Base-by-base conservation (phyloP, 2,797 vertebrate genomes). In the Chiroxiphia lanceolata region DNA sequence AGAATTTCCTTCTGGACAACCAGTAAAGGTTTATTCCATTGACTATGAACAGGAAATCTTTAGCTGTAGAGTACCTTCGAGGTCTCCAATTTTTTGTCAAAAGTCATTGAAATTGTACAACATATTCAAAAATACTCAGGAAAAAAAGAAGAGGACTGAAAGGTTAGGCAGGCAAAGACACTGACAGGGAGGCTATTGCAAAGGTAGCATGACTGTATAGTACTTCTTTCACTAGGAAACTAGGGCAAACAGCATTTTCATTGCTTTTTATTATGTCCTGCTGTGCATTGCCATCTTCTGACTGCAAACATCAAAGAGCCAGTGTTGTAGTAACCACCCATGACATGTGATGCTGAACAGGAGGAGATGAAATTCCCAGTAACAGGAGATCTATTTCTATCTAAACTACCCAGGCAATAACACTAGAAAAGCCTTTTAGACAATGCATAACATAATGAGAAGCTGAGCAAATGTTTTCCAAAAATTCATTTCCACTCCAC, bases 261-360 rank as follows among this genome's bases (percentile, higher is more conserved):
- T 78, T 82, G 88, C 67, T 93, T 93, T 93, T 92, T 77, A 74
- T 89, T 89, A 34, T 50, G 60, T 89, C 90, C 93, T 94, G 92
- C 96, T 94, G 88, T 84, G 92, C 74, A 10, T 61, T 87, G 59
- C 86, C 88, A 82, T 84, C 83, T 93, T 92, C 77, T 63, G 48
- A n/a, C 81, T 90, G 86, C 40, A 76, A 90, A 95, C 81, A 93
- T 94, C 86, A 94, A 93, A 94, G 88, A 86, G 31, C 31, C 27
- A 44, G 80, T 78, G 69, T 77, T 77, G 86, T 76, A 74, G 83
- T 79, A 95, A 92, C 77, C 51, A 74, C 65, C 10, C n/a, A n/a
- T 15, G 51, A 42, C n/a, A 74, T 83, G n/a, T 63, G 56, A 92
- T 63, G 60, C 48, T 84, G 81, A 95, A 64, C 71, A 79, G 75